Evolutionary conservation across 2,797 vertebrate genomes (phyloP).

Genomic region (Trachops cirrhosus): DNA sequence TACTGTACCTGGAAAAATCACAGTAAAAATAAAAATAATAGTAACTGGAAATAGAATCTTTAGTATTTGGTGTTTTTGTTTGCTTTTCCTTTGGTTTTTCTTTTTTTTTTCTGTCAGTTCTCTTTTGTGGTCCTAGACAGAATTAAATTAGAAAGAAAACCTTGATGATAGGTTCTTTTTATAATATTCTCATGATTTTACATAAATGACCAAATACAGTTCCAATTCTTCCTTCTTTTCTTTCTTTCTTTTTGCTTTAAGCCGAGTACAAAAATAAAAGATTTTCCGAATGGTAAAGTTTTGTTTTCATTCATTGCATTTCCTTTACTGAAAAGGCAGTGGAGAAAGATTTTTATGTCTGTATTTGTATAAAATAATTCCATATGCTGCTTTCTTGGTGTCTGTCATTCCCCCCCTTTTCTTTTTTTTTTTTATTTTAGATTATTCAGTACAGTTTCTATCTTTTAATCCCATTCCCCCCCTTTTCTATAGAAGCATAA

Average conservation of each 20-base stretch:
- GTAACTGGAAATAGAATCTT: not conserved
- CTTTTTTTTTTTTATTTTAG: too few relatives aligned
- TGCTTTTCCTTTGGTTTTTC: too few relatives aligned
- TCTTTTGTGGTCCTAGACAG: not conserved
- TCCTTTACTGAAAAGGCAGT: not conserved
- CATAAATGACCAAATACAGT: not conserved
- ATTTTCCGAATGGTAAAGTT: not conserved
- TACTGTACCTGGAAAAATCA: not conserved
- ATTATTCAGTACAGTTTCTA: too few relatives aligned
- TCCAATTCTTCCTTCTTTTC: not conserved
- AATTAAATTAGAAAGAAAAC: conserved; percentile 37
- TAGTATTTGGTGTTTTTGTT: not conserved
- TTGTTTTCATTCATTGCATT: not conserved
- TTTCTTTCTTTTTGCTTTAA: not conserved
- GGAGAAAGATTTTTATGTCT: conserved; percentile 22
- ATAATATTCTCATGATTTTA: conserved; percentile 24
- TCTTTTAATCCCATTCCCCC: too few relatives aligned
- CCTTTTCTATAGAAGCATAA: not conserved
- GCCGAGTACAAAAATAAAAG: not conserved
- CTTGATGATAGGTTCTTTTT: not conserved
- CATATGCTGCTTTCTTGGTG: not conserved
- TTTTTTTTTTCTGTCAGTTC: not conserved
- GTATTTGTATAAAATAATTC: not conserved
- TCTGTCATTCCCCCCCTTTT: not conserved
- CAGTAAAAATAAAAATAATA: not conserved